These are phyloP conservation scores for Epinephelus malabaricus DNA, from an alignment of 2,797 vertebrate genomes.

Conservation along the genomic window DNA sequence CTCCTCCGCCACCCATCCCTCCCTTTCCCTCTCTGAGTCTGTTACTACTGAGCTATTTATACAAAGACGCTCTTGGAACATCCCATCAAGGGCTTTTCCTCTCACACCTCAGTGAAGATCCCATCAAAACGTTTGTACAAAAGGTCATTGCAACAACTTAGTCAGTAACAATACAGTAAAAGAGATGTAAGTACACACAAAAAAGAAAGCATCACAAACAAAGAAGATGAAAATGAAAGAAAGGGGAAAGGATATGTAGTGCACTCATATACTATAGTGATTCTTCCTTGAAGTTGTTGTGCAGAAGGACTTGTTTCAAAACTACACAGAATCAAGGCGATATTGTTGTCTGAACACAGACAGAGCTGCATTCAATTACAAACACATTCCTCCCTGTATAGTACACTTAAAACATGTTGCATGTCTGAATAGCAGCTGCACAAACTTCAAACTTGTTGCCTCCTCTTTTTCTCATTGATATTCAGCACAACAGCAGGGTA, in stretches of 20 bases:
- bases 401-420: conserved; percentile 12
- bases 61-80: conserved; percentile 53
- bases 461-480: conserved; percentile 63
- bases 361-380: conserved; percentile 13
- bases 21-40: conserved; percentile 9
- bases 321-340: no score
- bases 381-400: neutral
- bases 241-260: neutral
- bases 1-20: neutral
- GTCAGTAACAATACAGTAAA: neutral
- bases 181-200: neutral
- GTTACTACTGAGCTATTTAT: conserved; percentile 58
- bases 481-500: conserved; percentile 64
- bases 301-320: neutral
- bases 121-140: neutral
- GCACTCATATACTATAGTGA: neutral
- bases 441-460: conserved; percentile 54
- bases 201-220: neutral
- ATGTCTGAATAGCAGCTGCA: conserved; percentile 48
- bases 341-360: neutral
- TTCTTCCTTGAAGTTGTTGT: neutral
- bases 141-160: neutral
- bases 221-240: neutral
- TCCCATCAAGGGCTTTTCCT: conserved; percentile 69
- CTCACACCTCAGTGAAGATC: conserved; percentile 23